These are phyloP conservation scores for Oxytorus armatus DNA, from an alignment of 2,888 invertebrate species.

Conservation along the genomic window DNA sequence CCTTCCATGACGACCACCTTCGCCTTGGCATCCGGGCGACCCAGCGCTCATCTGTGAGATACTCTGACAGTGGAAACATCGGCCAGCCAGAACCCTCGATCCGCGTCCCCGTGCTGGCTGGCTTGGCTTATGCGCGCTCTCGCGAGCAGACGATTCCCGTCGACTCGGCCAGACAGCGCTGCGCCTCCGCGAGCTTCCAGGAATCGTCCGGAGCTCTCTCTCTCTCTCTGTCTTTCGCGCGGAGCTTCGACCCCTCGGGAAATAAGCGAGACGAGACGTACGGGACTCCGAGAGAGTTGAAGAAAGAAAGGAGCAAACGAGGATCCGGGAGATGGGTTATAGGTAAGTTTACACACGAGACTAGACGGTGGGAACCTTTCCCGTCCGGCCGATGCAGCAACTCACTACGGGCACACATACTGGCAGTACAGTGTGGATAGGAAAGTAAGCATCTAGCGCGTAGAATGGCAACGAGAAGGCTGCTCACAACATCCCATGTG, in stretches of 20 bases:
- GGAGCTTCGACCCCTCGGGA: slow-evolving; percentile 69
- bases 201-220: slow-evolving; percentile 73
- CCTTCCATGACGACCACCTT: slow-evolving; percentile 66
- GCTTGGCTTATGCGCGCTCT: slow-evolving; percentile 25
- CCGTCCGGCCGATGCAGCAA: slow-evolving; percentile 60
- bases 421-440: slow-evolving; percentile 33
- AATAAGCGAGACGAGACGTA: slow-evolving; percentile 64
- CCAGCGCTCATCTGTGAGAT: slow-evolving; percentile 48
- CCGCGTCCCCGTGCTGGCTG: slow-evolving; percentile 64
- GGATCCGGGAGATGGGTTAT: slow-evolving; percentile 64
- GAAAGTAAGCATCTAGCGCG: slow-evolving; percentile 66
- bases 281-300: slow-evolving; percentile 49
- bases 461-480: slow-evolving; percentile 67
- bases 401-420: slow-evolving; percentile 68
- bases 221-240: slow-evolving; percentile 44
- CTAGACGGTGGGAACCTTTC: slow-evolving; percentile 83
- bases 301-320: slow-evolving; percentile 64
- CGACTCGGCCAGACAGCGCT: slow-evolving; percentile 80
- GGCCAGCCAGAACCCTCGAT: slow-evolving; percentile 54
- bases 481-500: slow-evolving; percentile 42
- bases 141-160: slow-evolving; percentile 72
- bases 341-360: slow-evolving; percentile 69
- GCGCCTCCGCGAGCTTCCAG: slow-evolving; percentile 79
- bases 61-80: slow-evolving; percentile 40
- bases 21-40: slow-evolving; percentile 64